These are phyloP conservation scores for Chinchilla lanigera DNA, from an alignment of 2,113 vertebrate genomes.

Conservation along the genomic window DNA sequence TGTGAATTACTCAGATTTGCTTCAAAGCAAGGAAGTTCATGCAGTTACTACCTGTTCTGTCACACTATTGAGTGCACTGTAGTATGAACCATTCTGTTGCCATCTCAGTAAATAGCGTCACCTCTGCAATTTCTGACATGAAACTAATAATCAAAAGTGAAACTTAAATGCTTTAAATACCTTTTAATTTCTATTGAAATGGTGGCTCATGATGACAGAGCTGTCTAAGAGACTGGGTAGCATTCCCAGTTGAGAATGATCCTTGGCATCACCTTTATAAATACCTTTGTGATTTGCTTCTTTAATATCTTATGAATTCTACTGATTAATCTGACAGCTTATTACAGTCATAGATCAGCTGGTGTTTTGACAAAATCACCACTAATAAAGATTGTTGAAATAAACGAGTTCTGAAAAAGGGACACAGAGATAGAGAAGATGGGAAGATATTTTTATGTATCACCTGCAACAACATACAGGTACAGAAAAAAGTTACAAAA, in stretches of 20 bases:
- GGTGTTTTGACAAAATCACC: slow-evolving; percentile 68
- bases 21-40: background rate
- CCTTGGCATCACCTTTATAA: slow-evolving; percentile 27
- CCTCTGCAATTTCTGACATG: background rate
- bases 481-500: slow-evolving; percentile 34
- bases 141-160: slow-evolving; percentile 54
- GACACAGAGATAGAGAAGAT: background rate
- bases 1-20: background rate
- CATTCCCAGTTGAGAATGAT: background rate
- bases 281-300: slow-evolving; percentile 31
- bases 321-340: slow-evolving; percentile 46
- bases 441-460: slow-evolving; percentile 14
- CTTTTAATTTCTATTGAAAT: slow-evolving; percentile 41
- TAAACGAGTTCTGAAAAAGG: background rate
- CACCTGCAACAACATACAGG: slow-evolving; percentile 37
- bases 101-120: background rate
- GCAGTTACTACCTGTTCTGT: background rate
- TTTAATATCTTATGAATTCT: slow-evolving; percentile 35
- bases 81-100: background rate
- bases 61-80: background rate
- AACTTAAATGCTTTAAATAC: slow-evolving; percentile 27
- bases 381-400: slow-evolving; percentile 56
- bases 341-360: slow-evolving; percentile 46
- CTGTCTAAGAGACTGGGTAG: slow-evolving; percentile 16
- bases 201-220: slow-evolving; percentile 50